phyloP scores from a whole-genome alignment of 2,888 invertebrate species.

The Cephonodes hylas region DNA sequence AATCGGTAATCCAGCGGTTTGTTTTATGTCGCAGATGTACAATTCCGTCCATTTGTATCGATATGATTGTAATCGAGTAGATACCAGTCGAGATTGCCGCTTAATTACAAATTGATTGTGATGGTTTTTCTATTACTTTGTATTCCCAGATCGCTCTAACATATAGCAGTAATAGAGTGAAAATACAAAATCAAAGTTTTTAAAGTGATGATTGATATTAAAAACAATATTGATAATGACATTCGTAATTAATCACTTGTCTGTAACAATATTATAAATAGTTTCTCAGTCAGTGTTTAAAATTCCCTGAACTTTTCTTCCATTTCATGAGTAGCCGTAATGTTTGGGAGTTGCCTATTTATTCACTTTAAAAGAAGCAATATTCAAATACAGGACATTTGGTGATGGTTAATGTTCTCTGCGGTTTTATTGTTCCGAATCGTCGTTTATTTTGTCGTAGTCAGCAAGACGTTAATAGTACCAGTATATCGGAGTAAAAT shows the following conservation, averaged over 20 bases:
- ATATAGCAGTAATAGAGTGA: no score
- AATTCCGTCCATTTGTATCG: slow-evolving; percentile 21
- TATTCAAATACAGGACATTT: neutral
- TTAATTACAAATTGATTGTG: slow-evolving; percentile 5
- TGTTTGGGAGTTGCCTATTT: neutral
- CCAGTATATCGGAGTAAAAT: neutral
- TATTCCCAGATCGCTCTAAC: neutral
- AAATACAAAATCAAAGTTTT: no score
- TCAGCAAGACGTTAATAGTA: neutral
- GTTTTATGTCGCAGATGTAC: slow-evolving; percentile 52
- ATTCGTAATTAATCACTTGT: neutral
- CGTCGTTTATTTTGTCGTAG: neutral
- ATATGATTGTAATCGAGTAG: slow-evolving; percentile 22
- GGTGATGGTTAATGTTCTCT: neutral
- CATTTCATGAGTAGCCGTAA: neutral
- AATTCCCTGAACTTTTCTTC: neutral
- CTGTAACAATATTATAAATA: no score
- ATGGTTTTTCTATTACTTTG: neutral
- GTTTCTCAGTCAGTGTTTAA: no score
- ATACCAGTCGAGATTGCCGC: slow-evolving; percentile 16
- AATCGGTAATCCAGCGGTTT: slow-evolving; percentile 76
- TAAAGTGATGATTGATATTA: no score
- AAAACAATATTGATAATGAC: neutral
- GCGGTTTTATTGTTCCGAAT: neutral
- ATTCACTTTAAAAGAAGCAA: neutral